Conservation (phyloP, 2,888 invertebrate genomes). For the Cactoblastis cactorum region DNA sequence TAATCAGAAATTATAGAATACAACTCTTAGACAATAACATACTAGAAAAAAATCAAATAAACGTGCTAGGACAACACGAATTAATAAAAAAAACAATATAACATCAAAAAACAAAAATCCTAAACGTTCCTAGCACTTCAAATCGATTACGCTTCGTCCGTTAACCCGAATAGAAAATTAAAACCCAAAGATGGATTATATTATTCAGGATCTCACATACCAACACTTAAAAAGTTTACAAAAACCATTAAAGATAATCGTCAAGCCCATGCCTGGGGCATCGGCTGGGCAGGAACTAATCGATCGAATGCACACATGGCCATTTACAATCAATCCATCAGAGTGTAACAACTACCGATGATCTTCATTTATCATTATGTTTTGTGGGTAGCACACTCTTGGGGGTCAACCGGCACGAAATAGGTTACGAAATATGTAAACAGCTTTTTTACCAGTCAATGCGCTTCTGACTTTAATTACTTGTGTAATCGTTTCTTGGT, state of each 20-base stretch:
- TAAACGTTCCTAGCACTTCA: constrained; percentile 38
- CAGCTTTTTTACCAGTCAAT: constrained; percentile 40
- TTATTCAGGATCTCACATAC: constrained; percentile 56
- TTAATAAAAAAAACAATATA: constrained; percentile 9
- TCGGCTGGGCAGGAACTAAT: constrained; percentile 65
- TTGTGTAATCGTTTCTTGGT: constrained; percentile 11
- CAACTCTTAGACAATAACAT: no score
- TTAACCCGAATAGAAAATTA: constrained; percentile 55
- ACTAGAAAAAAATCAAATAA: no score
- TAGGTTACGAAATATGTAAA: constrained; percentile 60
- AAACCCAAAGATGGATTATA: constrained; percentile 47
- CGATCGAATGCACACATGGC: constrained; percentile 68
- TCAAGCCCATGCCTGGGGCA: constrained; percentile 55
- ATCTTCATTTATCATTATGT: constrained; percentile 76
- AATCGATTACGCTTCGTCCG: constrained; percentile 43
- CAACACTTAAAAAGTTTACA: constrained; percentile 61
- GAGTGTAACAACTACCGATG: constrained; percentile 75
- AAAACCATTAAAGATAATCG: constrained; percentile 75
- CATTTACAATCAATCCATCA: constrained; percentile 78
- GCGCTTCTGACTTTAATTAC: constrained; percentile 24
- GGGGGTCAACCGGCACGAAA: constrained; percentile 53
- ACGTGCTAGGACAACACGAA: no score
- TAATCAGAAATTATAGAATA: no score
- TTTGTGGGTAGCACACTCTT: constrained; percentile 70
- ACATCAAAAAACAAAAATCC: constrained; percentile 19